Evolutionary conservation across 2,888 invertebrate species (phyloP), one percentile per base, ranked within the genome.

Genomic region (Synanthedon formicaeformis): DNA sequence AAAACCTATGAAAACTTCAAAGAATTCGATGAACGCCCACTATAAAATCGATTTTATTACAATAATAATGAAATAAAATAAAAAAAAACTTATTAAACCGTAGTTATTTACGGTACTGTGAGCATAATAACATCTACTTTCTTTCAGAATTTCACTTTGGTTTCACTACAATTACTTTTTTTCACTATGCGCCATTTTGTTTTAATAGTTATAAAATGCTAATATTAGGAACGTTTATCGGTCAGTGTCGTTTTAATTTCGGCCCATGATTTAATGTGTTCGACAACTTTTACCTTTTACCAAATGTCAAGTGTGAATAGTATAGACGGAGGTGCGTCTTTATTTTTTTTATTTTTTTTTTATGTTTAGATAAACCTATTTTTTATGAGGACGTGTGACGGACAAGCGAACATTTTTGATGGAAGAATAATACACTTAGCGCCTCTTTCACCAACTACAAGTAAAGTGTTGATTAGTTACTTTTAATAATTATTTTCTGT

Each of bases 181-280:
- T 41, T 41, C 45, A 34, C 34, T 34, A 10, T 34, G 34, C n/a
- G 40, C 48, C 51, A 27, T 51, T 51, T 51, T 23, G 49, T 49
- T 49, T 45, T 49, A 18, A 23, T 49, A 49, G 14, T 49, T 16
- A 23, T 49, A 49, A 49, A 49, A 49, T 18, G 23, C 49, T 49
- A 49, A 18, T 49, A 49, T 49, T 49, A 49, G 49, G 14, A 23
- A 2, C 49, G 49, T 49, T 49, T 49, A 49, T 16, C 23, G 48
- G 48, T 54, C 56, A 53, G 50, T 58, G 58, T 54, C 58, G 52
- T 27, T 51, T 18, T 51, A 55, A 57, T 60, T 60, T 60, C 51
- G 13, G 50, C 51, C 49, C 55, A 51, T 50, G 11, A 18, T 18
- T 49, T 23, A 49, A 49, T 49, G 14, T 45, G 45, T 14, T 45